phyloP scores from a whole-genome alignment of 2,113 vertebrate genomes.

The Marmota monax region DNA sequence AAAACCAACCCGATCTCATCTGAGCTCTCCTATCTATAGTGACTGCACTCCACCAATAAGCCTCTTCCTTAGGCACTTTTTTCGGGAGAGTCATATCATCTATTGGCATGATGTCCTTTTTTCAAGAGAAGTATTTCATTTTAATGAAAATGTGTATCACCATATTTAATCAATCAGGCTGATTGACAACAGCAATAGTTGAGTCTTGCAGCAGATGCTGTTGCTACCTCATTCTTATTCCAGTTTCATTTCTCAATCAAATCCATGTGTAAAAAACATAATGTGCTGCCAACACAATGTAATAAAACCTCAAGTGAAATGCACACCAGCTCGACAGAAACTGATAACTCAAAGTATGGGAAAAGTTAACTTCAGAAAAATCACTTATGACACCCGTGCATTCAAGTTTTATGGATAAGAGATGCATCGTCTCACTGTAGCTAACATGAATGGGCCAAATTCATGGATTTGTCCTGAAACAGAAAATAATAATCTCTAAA shows the following conservation, averaged over 20 bases:
- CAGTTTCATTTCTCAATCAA: conserved; percentile 91
- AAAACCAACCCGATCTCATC: conserved; percentile 73
- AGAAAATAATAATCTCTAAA: conserved; percentile 69
- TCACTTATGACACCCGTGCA: conserved; percentile 86
- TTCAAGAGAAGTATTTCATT: conserved; percentile 87
- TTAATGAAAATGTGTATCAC: conserved; percentile 87
- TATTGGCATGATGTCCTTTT: conserved; percentile 80
- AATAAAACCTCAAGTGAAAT: conserved; percentile 89
- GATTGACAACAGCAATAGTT: conserved; percentile 89
- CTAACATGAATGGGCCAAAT: conserved; percentile 78
- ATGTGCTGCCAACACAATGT: conserved; percentile 89
- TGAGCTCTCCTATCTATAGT: conserved; percentile 77
- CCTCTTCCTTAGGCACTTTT: conserved; percentile 73
- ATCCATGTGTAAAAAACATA: conserved; percentile 90
- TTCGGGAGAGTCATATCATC: conserved; percentile 78
- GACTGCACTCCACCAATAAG: conserved; percentile 70
- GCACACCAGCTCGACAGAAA: conserved; percentile 87
- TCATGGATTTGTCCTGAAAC: conserved; percentile 67
- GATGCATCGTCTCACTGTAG: conserved; percentile 75
- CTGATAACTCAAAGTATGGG: conserved; percentile 86
- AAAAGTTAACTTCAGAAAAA: conserved; percentile 89
- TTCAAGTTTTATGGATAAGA: conserved; percentile 86
- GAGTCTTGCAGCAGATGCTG: conserved; percentile 87
- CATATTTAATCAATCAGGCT: conserved; percentile 91
- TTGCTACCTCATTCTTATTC: conserved; percentile 90